phyloP scores from a whole-genome alignment of 1,140 invertebrate genomes.

The Oryctes rhinoceros region DNA sequence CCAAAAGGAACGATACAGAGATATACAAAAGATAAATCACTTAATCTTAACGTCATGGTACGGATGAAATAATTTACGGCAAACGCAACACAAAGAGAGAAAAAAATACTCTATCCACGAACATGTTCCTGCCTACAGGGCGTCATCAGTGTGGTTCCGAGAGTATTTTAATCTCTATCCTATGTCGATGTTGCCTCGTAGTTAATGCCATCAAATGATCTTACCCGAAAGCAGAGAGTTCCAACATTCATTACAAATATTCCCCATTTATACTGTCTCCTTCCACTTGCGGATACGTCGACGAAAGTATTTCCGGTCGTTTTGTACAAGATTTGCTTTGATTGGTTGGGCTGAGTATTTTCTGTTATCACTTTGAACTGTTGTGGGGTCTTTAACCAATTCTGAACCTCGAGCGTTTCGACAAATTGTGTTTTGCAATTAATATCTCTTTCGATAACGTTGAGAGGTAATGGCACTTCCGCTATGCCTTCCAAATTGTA shows the following conservation, averaged over 20 bases:
- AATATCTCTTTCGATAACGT: constrained; percentile 48
- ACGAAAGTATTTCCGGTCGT: constrained; percentile 46
- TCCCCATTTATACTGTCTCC: constrained; percentile 50
- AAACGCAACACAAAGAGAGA: too few relatives aligned
- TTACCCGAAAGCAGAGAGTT: constrained; percentile 48
- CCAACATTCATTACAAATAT: constrained; percentile 51
- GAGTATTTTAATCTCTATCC: too few relatives aligned
- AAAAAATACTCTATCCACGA: too few relatives aligned
- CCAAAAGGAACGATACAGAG: too few relatives aligned
- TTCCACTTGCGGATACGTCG: constrained; percentile 45
- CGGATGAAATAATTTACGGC: too few relatives aligned
- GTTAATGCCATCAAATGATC: too few relatives aligned
- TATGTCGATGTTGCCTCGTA: neutral
- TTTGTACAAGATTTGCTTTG: constrained; percentile 48
- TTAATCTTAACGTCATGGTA: too few relatives aligned
- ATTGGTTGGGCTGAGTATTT: constrained; percentile 39
- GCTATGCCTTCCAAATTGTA: constrained; percentile 49
- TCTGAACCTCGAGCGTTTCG: constrained; percentile 45
- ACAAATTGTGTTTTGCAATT: constrained; percentile 48
- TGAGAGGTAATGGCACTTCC: constrained; percentile 42
- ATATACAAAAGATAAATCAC: too few relatives aligned
- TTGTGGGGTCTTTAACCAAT: constrained; percentile 51
- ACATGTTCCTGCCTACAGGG: too few relatives aligned
- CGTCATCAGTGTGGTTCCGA: too few relatives aligned
- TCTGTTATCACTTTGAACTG: constrained; percentile 50